A percentile compares a stretch with the other conserved stretches of the same genome.
Conservation (phyloP, 1,140 invertebrate species). For the Daktulosphaira vitifoliae region DNA sequence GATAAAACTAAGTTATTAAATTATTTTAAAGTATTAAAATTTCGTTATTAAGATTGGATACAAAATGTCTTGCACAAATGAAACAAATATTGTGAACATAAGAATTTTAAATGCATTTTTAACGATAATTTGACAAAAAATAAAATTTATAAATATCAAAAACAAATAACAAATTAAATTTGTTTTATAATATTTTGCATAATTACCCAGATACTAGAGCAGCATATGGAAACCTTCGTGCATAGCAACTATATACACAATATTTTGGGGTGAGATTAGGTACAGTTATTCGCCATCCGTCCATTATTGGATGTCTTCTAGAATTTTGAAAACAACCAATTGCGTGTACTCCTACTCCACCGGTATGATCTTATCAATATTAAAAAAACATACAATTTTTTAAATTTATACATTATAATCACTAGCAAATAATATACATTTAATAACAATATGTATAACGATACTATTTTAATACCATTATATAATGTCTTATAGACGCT, state of each 20-base stretch:
- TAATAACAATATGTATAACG: too few species aligned
- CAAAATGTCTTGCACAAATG: too few species aligned
- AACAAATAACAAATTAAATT: too few species aligned
- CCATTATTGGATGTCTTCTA: slow-evolving; percentile 11
- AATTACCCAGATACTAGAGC: slow-evolving; percentile 13
- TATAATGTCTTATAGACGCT: slow-evolving; percentile 36
- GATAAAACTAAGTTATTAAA: background rate
- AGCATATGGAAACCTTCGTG: slow-evolving; percentile 14
- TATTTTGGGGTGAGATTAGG: background rate
- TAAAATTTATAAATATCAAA: too few species aligned
- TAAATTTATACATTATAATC: too few species aligned
- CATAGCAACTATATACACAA: background rate
- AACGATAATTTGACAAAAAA: too few species aligned
- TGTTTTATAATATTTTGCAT: too few species aligned
- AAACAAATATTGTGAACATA: too few species aligned
- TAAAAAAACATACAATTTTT: too few species aligned
- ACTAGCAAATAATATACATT: too few species aligned
- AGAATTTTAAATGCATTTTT: too few species aligned
- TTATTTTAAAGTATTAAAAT: background rate
- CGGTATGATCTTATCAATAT: background rate
- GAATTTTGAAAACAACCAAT: slow-evolving; percentile 9
- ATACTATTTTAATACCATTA: background rate
- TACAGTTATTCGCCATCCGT: slow-evolving; percentile 6
- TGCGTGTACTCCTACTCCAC: background rate
- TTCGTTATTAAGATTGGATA: too few species aligned